A percentile compares a stretch with the other conserved stretches of the same genome.
Conservation (phyloP, 2,888 invertebrate species). For the Physocephala rufipes region DNA sequence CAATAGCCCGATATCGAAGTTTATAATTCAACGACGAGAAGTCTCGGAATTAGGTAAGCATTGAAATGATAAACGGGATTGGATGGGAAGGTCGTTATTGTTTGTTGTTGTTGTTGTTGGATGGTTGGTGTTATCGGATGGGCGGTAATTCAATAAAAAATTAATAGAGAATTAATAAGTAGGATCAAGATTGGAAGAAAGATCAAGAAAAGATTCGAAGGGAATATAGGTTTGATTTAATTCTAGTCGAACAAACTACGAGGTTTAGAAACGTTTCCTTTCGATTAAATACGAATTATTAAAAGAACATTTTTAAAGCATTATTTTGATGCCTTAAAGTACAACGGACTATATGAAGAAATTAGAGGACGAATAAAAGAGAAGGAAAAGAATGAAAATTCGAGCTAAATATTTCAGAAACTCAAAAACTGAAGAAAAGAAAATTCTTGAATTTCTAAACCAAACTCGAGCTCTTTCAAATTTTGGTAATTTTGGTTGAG, state of each 20-base stretch:
- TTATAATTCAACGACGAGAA: constrained; percentile 89
- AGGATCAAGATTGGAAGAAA: neutral
- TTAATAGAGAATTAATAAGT: too few species aligned
- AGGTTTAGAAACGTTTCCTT: too few species aligned
- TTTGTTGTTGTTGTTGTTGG: constrained; percentile 4
- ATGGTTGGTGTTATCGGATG: neutral
- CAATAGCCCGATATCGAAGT: constrained; percentile 92
- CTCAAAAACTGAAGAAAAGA: neutral
- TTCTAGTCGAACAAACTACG: too few species aligned
- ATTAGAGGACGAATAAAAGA: too few species aligned
- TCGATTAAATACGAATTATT: neutral
- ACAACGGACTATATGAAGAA: too few species aligned
- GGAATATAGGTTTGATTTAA: too few species aligned
- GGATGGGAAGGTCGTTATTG: constrained; percentile 8
- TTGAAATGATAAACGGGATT: constrained; percentile 14
- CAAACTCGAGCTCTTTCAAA: neutral
- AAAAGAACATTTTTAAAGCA: neutral
- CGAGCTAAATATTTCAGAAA: neutral
- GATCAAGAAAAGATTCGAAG: neutral
- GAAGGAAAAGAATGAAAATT: neutral
- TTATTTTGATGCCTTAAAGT: neutral
- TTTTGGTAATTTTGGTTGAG: neutral
- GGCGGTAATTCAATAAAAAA: neutral
- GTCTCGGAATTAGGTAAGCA: constrained; percentile 84
- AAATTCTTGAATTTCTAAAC: neutral